Percentiles rank a stretch among this genome's conserved stretches.
Evolutionary conservation across 2,888 invertebrate genomes (phyloP).

Genomic region (Caenorhabditis doughertyi): DNA sequence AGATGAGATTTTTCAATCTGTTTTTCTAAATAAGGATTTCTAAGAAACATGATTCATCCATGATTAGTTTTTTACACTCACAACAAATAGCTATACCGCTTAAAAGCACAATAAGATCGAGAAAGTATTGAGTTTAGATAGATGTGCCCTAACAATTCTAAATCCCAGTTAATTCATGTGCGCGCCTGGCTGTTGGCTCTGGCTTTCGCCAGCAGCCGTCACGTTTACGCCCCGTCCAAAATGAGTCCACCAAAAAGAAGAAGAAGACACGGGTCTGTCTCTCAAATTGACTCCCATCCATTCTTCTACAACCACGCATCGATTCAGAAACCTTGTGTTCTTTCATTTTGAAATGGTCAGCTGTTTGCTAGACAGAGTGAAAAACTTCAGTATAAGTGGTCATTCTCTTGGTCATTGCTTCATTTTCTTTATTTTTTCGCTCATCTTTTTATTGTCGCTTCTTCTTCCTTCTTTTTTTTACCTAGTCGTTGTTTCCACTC

Average conservation of each 20-base stretch:
- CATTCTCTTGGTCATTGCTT: conserved; percentile 34
- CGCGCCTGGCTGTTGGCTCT: conserved; percentile 14
- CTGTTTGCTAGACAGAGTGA: conserved; percentile 29
- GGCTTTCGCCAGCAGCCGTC: conserved; percentile 27
- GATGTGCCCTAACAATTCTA: conserved; percentile 21
- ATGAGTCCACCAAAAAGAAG: conserved; percentile 10
- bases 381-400: conserved; percentile 36
- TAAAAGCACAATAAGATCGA: no score
- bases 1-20: no score
- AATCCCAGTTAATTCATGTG: conserved; percentile 63
- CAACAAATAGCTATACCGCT: no score
- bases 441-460: conserved; percentile 10
- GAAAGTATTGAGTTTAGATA: conserved; percentile 21
- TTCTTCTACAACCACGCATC: conserved; percentile 1
- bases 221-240: conserved; percentile 21
- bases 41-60: no score
- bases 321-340: neutral
- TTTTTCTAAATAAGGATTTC: no score
- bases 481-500: conserved; percentile 1
- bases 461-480: conserved; percentile 10
- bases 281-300: conserved; percentile 43
- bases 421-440: conserved; percentile 3
- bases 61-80: no score
- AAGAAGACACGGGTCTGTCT: conserved; percentile 25
- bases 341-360: conserved; percentile 13